Percentiles rank a stretch among this genome's conserved stretches.
Evolutionary conservation across 30 jellyfish, hydroid and myxozoan species (phyloP).

Genomic region (Chrysaora quinquecirrha): DNA sequence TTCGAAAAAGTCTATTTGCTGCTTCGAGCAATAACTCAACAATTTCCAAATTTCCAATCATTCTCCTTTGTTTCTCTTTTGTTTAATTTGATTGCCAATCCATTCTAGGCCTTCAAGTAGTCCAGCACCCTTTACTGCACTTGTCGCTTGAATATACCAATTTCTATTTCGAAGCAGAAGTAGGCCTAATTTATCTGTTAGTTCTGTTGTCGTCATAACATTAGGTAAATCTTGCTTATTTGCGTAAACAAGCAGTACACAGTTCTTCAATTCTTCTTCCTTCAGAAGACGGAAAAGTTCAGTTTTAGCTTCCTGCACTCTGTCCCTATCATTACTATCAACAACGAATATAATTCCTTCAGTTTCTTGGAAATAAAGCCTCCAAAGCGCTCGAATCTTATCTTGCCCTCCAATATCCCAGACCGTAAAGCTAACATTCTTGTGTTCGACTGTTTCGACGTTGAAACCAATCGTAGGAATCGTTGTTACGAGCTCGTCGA

Average conservation of each 20-base stretch:
- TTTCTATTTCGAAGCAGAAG: slow-evolving; percentile 72
- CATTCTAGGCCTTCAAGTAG: slow-evolving; percentile 89
- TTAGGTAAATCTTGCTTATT: slow-evolving; percentile 89
- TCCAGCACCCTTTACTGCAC: slow-evolving; percentile 91
- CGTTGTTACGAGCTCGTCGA: slow-evolving; percentile 88
- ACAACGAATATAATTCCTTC: slow-evolving; percentile 89
- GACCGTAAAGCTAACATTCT: slow-evolving; percentile 78
- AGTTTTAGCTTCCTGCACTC: slow-evolving; percentile 76
- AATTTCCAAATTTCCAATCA: too few relatives aligned
- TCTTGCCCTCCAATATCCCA: slow-evolving; percentile 99
- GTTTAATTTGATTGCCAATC: slow-evolving; percentile 77
- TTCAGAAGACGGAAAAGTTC: slow-evolving; percentile 74
- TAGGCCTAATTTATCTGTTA: slow-evolving; percentile 85
- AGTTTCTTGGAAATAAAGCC: slow-evolving; percentile 91
- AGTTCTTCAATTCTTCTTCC: slow-evolving; percentile 80
- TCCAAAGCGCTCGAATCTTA: slow-evolving; percentile 90
- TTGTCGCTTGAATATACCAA: slow-evolving; percentile 90
- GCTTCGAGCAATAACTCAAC: too few relatives aligned
- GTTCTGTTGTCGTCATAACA: slow-evolving; percentile 82
- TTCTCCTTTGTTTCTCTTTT: slow-evolving; percentile 9
- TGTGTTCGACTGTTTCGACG: slow-evolving; percentile 89
- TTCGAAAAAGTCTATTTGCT: too few relatives aligned
- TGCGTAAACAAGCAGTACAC: slow-evolving; percentile 77
- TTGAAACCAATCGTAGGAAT: slow-evolving; percentile 95
- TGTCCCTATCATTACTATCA: slow-evolving; percentile 86